A percentile compares a stretch with the other conserved stretches of the same genome.
These are phyloP conservation scores for Athripsodes cinereus DNA, from an alignment of 2,888 invertebrate species.

Conservation along the genomic window DNA sequence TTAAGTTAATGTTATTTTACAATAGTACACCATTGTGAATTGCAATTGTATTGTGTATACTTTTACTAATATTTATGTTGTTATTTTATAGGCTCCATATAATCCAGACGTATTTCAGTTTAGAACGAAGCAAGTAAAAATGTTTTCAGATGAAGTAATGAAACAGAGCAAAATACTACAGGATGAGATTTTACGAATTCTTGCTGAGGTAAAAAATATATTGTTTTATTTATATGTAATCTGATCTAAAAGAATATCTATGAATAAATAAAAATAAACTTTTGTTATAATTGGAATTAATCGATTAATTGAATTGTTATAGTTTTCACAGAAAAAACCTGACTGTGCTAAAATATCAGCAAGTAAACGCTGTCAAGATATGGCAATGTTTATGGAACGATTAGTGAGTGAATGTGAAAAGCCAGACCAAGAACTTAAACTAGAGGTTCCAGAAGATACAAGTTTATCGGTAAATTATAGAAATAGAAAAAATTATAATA, in stretches of 20 bases:
- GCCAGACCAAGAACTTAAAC: constrained; percentile 48
- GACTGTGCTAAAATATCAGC: constrained; percentile 60
- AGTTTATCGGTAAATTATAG: constrained; percentile 51
- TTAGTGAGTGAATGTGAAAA: constrained; percentile 63
- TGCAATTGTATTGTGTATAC: too few relatives aligned
- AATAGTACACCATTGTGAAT: too few relatives aligned
- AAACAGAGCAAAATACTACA: constrained; percentile 55
- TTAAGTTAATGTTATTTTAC: too few relatives aligned
- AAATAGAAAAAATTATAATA: neutral
- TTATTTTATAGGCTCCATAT: constrained; percentile 56
- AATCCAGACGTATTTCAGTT: constrained; percentile 69
- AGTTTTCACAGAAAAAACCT: constrained; percentile 37
- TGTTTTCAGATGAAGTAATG: constrained; percentile 55
- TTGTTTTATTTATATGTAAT: neutral
- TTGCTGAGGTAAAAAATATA: constrained; percentile 55
- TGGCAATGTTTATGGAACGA: constrained; percentile 69
- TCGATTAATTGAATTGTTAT: too few relatives aligned
- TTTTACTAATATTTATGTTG: constrained; percentile 11
- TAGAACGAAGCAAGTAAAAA: constrained; percentile 32
- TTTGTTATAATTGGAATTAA: neutral
- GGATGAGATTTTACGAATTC: constrained; percentile 59
- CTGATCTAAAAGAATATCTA: neutral
- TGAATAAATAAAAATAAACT: neutral
- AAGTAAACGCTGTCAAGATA: constrained; percentile 61
- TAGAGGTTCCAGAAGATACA: constrained; percentile 53